phyloP scores from a whole-genome alignment of 2,888 invertebrate genomes.

The Microplitis deprimator region DNA sequence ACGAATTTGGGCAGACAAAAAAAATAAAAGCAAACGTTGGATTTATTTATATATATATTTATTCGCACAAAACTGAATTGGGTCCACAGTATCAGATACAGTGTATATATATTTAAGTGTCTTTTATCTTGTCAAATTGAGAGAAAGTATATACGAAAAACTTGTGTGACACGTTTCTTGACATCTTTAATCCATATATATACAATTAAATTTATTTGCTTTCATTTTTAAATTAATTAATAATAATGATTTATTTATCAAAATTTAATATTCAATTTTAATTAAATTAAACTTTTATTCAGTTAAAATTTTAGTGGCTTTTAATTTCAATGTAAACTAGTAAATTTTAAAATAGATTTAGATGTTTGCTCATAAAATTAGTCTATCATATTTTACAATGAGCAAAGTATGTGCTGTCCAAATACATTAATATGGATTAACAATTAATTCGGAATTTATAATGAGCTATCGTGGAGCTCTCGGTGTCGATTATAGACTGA shows the following conservation, averaged over 20 bases:
- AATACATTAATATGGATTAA: too few species aligned
- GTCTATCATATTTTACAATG: too few species aligned
- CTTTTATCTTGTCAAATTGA: constrained; percentile 17
- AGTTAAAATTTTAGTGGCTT: not conserved
- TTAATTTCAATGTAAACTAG: not conserved
- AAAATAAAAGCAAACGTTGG: not conserved
- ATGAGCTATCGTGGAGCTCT: too few species aligned
- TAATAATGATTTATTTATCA: not conserved
- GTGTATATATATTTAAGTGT: not conserved
- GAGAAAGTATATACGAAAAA: constrained; percentile 28
- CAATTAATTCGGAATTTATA: too few species aligned
- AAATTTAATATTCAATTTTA: not conserved
- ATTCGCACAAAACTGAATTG: not conserved
- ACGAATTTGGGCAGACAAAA: not conserved
- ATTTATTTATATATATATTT: not conserved
- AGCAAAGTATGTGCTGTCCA: too few species aligned
- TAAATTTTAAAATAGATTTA: not conserved
- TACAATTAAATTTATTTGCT: constrained; percentile 21
- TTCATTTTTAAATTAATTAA: constrained; percentile 13
- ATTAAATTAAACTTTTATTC: not conserved
- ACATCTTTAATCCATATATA: not conserved
- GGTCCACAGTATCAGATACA: not conserved
- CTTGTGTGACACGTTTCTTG: constrained; percentile 24
- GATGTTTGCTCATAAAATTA: too few species aligned
- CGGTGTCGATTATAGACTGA: too few species aligned